A percentile compares a stretch with the other conserved stretches of the same genome.
phyloP scores from a whole-genome alignment of 2,113 vertebrate species.

The Seriola dumerili region DNA sequence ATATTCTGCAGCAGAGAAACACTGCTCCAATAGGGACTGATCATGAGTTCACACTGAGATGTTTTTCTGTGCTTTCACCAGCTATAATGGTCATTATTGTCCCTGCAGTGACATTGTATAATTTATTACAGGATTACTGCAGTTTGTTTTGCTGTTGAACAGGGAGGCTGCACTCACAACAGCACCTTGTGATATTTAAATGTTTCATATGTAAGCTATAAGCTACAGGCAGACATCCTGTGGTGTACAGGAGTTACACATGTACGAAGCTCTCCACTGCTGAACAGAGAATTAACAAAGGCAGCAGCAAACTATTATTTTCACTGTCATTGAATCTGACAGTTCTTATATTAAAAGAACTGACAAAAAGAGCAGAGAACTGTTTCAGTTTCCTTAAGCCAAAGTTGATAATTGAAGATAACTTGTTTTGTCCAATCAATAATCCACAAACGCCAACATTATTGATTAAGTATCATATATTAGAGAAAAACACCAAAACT shows the following conservation, averaged over 20 bases:
- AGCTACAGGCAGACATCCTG: slow-evolving; percentile 36
- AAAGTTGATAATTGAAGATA: not conserved
- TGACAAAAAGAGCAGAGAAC: not conserved
- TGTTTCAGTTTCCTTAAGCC: not conserved
- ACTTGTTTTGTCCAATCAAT: not conserved
- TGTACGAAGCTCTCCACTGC: not conserved
- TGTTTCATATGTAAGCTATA: slow-evolving; percentile 17
- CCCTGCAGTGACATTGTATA: not conserved
- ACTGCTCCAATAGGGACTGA: not conserved
- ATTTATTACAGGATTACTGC: not conserved
- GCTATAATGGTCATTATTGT: not conserved
- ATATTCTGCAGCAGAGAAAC: not conserved
- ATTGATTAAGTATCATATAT: not conserved
- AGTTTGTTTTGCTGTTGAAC: not conserved
- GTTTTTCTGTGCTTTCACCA: not conserved
- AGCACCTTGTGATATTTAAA: slow-evolving; percentile 19
- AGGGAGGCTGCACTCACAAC: not conserved
- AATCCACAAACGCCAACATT: not conserved
- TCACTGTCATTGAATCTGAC: too few species aligned
- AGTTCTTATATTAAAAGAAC: not conserved
- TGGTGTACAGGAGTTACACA: not conserved
- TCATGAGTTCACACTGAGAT: not conserved
- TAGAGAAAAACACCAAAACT: not conserved
- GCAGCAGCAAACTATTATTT: not conserved
- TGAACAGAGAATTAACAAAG: not conserved